Conservation (phyloP, 2,888 invertebrate species). For the Cosmorhoe ocellata region DNA sequence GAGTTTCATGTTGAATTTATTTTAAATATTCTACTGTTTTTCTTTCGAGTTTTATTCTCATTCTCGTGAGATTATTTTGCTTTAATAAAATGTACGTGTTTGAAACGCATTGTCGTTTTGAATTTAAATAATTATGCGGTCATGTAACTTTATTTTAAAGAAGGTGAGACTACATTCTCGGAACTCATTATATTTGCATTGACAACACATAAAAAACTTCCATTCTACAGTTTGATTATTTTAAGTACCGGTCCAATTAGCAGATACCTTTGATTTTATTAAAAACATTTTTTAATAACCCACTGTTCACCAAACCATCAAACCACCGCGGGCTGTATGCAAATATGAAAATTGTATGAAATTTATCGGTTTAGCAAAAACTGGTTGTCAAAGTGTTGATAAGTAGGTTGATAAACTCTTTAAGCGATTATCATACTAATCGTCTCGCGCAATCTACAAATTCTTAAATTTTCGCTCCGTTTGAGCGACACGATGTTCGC, state of each 20-base stretch:
- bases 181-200: conserved; percentile 21
- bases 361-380: too few relatives aligned
- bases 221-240: conserved; percentile 29
- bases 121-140: conserved; percentile 4
- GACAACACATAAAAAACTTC: conserved; percentile 21
- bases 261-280: conserved; percentile 37
- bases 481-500: conserved; percentile 10
- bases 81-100: not conserved
- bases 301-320: not conserved
- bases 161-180: conserved; percentile 4
- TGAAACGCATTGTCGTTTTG: not conserved
- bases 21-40: too few relatives aligned
- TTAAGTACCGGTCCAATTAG: conserved; percentile 39
- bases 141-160: conserved; percentile 5
- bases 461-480: not conserved
- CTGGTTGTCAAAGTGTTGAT: too few relatives aligned
- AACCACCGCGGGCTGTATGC: too few relatives aligned
- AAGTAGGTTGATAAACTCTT: too few relatives aligned
- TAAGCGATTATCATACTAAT: too few relatives aligned
- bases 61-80: conserved; percentile 3
- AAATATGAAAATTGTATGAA: too few relatives aligned
- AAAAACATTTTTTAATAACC: not conserved
- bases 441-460: too few relatives aligned
- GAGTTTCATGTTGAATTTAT: not conserved
- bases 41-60: not conserved